A percentile compares a stretch with the other conserved stretches of the same genome.
These are phyloP conservation scores for Leptinotarsa juncta DNA, from an alignment of 2,888 invertebrate genomes.

Conservation along the genomic window DNA sequence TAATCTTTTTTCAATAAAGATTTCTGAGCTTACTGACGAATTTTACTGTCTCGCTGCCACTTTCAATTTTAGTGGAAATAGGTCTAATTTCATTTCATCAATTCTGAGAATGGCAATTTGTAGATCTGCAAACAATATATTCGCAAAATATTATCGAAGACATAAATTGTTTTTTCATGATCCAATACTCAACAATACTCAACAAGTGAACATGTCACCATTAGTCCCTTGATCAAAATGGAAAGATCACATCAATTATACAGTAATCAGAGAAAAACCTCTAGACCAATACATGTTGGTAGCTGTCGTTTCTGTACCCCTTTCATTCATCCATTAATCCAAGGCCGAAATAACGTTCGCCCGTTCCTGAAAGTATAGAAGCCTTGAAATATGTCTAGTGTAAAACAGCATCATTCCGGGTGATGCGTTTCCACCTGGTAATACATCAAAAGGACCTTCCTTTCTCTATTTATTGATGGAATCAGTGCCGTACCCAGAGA, in stretches of 20 bases:
- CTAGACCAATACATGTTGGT: background rate
- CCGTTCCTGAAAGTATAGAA: slow-evolving; percentile 7
- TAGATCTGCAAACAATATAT: too few species aligned
- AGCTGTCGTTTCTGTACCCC: background rate
- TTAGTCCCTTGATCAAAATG: background rate
- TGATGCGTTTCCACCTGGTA: slow-evolving; percentile 43
- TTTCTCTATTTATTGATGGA: slow-evolving; percentile 15
- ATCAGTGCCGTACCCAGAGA: background rate
- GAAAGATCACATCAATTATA: background rate
- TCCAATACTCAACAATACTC: too few species aligned
- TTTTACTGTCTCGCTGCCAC: too few species aligned
- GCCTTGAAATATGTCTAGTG: slow-evolving; percentile 36
- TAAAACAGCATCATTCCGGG: slow-evolving; percentile 51
- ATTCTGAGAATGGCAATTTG: too few species aligned
- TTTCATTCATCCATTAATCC: slow-evolving; percentile 15
- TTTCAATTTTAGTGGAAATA: too few species aligned
- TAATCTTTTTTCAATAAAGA: too few species aligned
- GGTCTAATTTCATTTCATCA: too few species aligned
- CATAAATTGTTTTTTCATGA: too few species aligned
- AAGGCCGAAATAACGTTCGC: background rate
- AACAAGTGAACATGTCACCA: too few species aligned
- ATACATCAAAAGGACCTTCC: slow-evolving; percentile 18
- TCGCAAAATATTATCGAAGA: too few species aligned
- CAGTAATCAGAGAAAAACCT: background rate
- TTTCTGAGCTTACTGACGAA: too few species aligned